phyloP scores from a whole-genome alignment of 2,888 invertebrate genomes.

The Tiphia femorata region DNA sequence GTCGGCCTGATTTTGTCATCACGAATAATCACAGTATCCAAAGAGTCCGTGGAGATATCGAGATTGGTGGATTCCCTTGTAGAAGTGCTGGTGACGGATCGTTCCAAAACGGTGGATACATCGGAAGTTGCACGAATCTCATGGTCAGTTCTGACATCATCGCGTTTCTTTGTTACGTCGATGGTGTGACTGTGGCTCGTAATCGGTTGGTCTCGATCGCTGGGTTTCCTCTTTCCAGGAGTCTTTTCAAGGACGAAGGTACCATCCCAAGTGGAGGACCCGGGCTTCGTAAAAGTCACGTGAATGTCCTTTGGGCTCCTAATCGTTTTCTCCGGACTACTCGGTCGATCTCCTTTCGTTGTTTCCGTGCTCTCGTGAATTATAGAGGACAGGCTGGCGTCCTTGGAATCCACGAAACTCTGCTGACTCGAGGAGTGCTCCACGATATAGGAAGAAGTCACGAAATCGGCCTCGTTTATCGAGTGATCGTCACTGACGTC shows the following conservation, averaged over 20 bases:
- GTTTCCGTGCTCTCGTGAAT: constrained; percentile 35
- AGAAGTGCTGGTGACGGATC: constrained; percentile 38
- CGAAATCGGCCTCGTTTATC: constrained; percentile 60
- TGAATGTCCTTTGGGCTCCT: constrained; percentile 37
- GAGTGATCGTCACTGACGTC: constrained; percentile 50
- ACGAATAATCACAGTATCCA: no score
- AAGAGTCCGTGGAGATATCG: constrained; percentile 50
- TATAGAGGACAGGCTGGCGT: constrained; percentile 42
- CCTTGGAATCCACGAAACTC: constrained; percentile 51
- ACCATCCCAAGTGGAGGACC: constrained; percentile 60
- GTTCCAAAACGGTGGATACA: constrained; percentile 43
- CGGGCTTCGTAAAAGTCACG: constrained; percentile 46
- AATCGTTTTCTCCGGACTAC: constrained; percentile 47
- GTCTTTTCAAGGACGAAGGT: constrained; percentile 46
- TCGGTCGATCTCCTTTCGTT: constrained; percentile 28
- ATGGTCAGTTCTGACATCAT: constrained; percentile 29
- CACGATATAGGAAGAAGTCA: constrained; percentile 56
- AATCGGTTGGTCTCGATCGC: background rate
- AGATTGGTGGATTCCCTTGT: constrained; percentile 48
- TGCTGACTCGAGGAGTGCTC: constrained; percentile 59
- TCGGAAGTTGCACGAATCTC: constrained; percentile 28
- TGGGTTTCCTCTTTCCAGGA: constrained; percentile 20
- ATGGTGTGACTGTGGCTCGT: no score
- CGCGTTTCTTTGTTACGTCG: constrained; percentile 23
- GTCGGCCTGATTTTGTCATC: constrained; percentile 49